These are phyloP conservation scores for Cyphomyrmex costatus DNA, from an alignment of 1,140 invertebrate genomes.

Conservation along the genomic window DNA sequence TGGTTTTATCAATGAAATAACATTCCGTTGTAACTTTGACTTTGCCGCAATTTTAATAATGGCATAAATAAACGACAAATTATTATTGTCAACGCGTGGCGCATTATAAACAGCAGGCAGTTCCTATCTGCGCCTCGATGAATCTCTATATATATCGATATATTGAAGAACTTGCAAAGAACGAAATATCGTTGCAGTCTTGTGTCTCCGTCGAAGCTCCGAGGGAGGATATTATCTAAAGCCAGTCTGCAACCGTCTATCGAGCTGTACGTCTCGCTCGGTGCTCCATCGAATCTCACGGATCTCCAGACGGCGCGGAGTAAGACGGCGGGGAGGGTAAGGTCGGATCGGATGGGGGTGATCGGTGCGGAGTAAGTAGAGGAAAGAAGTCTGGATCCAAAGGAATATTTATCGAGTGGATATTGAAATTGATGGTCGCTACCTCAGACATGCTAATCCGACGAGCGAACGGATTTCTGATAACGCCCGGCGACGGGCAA, in stretches of 20 bases:
- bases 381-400: conserved; percentile 78
- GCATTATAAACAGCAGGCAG: conserved; percentile 9
- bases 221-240: conserved; percentile 79
- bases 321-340: background rate
- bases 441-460: conserved; percentile 82
- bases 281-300: conserved; percentile 74
- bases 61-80: conserved; percentile 7
- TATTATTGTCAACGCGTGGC: background rate
- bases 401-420: conserved; percentile 82
- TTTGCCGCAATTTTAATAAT: background rate
- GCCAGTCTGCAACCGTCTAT: conserved; percentile 75
- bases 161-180: conserved; percentile 67
- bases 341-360: conserved; percentile 49
- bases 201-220: conserved; percentile 47
- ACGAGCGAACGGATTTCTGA: conserved; percentile 77
- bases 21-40: background rate
- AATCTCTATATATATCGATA: conserved; percentile 33
- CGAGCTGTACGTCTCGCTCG: conserved; percentile 68
- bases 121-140: background rate
- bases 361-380: conserved; percentile 69
- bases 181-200: conserved; percentile 72
- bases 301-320: conserved; percentile 64
- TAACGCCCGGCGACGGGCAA: conserved; percentile 77
- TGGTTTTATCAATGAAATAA: background rate
- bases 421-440: conserved; percentile 82